Conservation (phyloP, 2,113 vertebrate genomes). For the Centropus unirufus region DNA sequence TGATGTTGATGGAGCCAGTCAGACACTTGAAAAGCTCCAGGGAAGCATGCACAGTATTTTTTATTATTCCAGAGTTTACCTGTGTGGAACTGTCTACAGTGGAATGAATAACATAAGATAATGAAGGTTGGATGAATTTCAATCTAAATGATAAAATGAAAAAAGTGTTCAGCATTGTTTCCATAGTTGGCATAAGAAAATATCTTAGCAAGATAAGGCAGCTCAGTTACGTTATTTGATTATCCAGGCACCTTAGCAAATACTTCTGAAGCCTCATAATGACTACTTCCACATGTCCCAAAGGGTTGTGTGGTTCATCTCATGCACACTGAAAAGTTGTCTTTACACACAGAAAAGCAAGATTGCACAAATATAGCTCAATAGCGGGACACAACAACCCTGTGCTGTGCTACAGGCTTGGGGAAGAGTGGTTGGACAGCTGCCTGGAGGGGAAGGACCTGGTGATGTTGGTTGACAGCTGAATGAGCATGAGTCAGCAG, state of each 20-base stretch:
- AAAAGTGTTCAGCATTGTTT: neutral
- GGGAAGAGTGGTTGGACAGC: no score
- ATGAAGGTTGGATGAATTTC: neutral
- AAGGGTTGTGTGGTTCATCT: neutral
- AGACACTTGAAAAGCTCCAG: neutral
- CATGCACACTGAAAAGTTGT: neutral
- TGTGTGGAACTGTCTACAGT: neutral
- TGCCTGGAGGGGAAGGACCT: no score
- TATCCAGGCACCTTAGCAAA: neutral
- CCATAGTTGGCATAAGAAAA: neutral
- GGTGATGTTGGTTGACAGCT: no score
- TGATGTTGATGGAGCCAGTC: neutral
- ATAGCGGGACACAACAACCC: neutral
- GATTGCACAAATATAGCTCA: conserved; percentile 19
- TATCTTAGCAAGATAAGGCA: neutral
- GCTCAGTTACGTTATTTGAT: neutral
- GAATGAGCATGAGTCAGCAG: no score
- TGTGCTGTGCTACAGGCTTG: no score
- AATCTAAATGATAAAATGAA: neutral
- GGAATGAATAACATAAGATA: neutral
- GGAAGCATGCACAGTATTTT: neutral
- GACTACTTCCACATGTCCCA: neutral
- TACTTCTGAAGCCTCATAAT: neutral
- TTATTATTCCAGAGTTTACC: neutral
- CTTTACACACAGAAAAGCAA: neutral